phyloP scores from a whole-genome alignment of 2,888 invertebrate species.

The Drosophila dives region DNA sequence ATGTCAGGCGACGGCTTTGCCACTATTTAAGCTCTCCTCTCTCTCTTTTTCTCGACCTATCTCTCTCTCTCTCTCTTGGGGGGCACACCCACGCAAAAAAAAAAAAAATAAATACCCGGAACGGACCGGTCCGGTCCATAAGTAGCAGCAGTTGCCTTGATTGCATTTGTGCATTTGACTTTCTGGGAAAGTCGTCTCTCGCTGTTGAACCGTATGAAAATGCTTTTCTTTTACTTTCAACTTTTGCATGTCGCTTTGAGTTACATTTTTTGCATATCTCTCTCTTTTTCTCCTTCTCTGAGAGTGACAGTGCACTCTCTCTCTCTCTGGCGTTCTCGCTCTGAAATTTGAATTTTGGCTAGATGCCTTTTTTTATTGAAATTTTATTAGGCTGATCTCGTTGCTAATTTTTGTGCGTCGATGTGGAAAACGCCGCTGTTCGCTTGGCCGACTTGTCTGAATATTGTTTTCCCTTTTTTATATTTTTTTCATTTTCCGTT shows the following conservation, averaged over 20 bases:
- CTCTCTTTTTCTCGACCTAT: too few relatives aligned
- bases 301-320: slow-evolving; percentile 8
- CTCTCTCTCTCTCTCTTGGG: not conserved
- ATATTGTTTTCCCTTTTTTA: slow-evolving; percentile 73
- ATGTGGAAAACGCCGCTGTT: slow-evolving; percentile 73
- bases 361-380: slow-evolving; percentile 32
- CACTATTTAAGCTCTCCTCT: not conserved
- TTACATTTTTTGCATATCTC: slow-evolving; percentile 32
- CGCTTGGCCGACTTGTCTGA: slow-evolving; percentile 64
- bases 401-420: slow-evolving; percentile 78
- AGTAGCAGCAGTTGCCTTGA: slow-evolving; percentile 45
- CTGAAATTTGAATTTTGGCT: slow-evolving; percentile 55
- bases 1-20: slow-evolving; percentile 36
- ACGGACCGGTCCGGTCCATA: slow-evolving; percentile 40
- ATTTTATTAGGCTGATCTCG: slow-evolving; percentile 71
- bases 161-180: slow-evolving; percentile 48
- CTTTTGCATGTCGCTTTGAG: slow-evolving; percentile 64
- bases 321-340: slow-evolving; percentile 28
- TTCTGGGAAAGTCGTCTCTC: slow-evolving; percentile 71
- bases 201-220: slow-evolving; percentile 32
- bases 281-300: slow-evolving; percentile 16
- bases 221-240: slow-evolving; percentile 83
- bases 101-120: slow-evolving; percentile 7
- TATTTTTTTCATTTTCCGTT: slow-evolving; percentile 33
- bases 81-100: slow-evolving; percentile 67